Evolutionary conservation across 37 sponge, comb jelly and placozoan species (phyloP).

Genomic region (Diacarnus erythraeanus): DNA sequence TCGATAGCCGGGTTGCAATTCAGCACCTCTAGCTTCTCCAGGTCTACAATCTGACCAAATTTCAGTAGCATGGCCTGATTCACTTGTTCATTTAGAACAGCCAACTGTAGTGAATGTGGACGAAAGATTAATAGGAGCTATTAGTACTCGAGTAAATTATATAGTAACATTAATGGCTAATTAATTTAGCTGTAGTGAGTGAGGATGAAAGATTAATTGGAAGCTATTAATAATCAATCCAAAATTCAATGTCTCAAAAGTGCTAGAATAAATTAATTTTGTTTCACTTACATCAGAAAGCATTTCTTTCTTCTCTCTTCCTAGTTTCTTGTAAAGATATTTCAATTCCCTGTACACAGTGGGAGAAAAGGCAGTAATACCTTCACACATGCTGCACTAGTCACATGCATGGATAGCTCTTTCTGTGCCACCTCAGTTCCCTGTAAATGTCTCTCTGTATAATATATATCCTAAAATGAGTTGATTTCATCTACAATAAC

Average conservation of each 20-base stretch:
- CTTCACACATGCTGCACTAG: too few species aligned
- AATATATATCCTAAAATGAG: too few species aligned
- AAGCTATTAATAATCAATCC: too few species aligned
- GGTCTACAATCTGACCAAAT: slow-evolving; percentile 93
- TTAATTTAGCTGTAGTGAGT: neutral
- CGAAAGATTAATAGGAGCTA: neutral
- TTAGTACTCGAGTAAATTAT: too few species aligned
- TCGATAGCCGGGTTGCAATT: slow-evolving; percentile 69
- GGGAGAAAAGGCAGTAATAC: neutral
- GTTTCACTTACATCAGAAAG: slow-evolving; percentile 48
- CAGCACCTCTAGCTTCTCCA: slow-evolving; percentile 83
- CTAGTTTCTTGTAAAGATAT: slow-evolving; percentile 26
- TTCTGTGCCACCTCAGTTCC: too few species aligned
- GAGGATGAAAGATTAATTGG: neutral
- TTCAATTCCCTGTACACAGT: slow-evolving; percentile 50
- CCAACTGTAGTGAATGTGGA: slow-evolving; percentile 33
- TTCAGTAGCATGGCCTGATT: slow-evolving; percentile 92
- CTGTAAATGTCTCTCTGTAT: too few species aligned
- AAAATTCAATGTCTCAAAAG: too few species aligned
- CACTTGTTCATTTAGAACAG: slow-evolving; percentile 62
- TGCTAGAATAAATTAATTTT: too few species aligned
- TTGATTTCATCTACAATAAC: too few species aligned
- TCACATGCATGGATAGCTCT: too few species aligned
- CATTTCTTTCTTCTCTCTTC: slow-evolving; percentile 86
- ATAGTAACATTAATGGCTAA: neutral